phyloP scores from a whole-genome alignment of 2,797 vertebrate genomes.

The Gila robusta region DNA sequence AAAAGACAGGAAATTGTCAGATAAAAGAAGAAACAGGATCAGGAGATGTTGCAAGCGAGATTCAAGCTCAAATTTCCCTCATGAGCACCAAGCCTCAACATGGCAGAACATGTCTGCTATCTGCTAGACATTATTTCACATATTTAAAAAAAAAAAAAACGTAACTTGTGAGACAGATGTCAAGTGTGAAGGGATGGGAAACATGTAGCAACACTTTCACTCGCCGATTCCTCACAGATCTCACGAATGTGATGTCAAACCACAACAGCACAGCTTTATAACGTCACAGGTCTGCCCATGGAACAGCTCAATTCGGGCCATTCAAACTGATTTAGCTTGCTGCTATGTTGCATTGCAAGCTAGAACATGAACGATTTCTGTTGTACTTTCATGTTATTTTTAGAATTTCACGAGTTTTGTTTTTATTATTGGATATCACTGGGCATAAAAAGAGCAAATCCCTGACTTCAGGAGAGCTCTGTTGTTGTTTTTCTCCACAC shows the following conservation, averaged over 20 bases:
- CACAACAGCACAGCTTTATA: background rate
- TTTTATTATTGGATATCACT: background rate
- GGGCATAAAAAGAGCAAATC: background rate
- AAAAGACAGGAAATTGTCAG: background rate
- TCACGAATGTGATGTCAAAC: constrained; percentile 55
- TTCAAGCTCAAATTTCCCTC: background rate
- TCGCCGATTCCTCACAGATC: background rate
- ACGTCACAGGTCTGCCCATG: background rate
- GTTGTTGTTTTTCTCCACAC: constrained; percentile 22
- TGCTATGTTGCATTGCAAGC: background rate
- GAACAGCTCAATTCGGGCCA: background rate
- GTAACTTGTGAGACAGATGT: background rate
- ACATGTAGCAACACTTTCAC: background rate
- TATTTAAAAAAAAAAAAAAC: background rate
- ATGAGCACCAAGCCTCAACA: background rate
- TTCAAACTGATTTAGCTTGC: background rate
- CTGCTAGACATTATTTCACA: background rate
- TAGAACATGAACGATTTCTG: background rate
- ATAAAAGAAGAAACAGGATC: background rate
- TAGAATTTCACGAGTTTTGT: background rate
- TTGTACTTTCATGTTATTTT: background rate
- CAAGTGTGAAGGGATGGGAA: constrained; percentile 36
- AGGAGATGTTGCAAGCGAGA: background rate
- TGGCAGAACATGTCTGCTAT: background rate
- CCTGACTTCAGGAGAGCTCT: background rate